Evolutionary conservation across 2,113 vertebrate genomes (phyloP).

Genomic region (Anser brachyrhynchus): DNA sequence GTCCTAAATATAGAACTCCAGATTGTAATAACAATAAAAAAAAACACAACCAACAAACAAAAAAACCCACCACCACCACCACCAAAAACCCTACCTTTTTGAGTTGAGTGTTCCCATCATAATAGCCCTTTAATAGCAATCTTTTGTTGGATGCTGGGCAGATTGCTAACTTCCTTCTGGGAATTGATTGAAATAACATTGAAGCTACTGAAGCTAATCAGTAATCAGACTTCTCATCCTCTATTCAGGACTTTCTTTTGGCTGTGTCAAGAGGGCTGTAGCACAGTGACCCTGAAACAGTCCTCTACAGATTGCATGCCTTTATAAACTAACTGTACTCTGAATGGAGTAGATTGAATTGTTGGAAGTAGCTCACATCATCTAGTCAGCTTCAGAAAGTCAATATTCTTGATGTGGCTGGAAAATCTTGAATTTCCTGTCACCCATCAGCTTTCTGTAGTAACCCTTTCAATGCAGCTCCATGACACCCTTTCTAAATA

Average conservation of each 20-base stretch:
- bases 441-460: not conserved
- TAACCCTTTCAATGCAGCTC: not conserved
- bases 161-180: conserved; percentile 43
- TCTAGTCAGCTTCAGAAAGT: conserved; percentile 19
- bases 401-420: not conserved
- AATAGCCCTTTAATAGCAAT: conserved; percentile 30
- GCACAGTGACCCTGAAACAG: conserved; percentile 30
- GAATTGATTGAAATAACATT: conserved; percentile 50
- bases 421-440: not conserved
- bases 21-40: not conserved
- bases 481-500: not conserved
- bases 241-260: conserved; percentile 15
- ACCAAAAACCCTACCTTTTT: not conserved
- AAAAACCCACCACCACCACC: too few species aligned
- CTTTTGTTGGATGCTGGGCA: conserved; percentile 34
- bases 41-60: not conserved
- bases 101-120: not conserved
- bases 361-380: conserved; percentile 5
- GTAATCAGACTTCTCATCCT: conserved; percentile 43
- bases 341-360: conserved; percentile 41
- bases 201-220: conserved; percentile 41
- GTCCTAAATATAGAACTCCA: not conserved
- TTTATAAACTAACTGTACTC: conserved; percentile 11
- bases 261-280: conserved; percentile 12
- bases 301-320: not conserved